A percentile compares a stretch with the other conserved stretches of the same genome.
These are phyloP conservation scores for Climacteris rufus DNA, from an alignment of 2,113 vertebrate species.

Conservation along the genomic window DNA sequence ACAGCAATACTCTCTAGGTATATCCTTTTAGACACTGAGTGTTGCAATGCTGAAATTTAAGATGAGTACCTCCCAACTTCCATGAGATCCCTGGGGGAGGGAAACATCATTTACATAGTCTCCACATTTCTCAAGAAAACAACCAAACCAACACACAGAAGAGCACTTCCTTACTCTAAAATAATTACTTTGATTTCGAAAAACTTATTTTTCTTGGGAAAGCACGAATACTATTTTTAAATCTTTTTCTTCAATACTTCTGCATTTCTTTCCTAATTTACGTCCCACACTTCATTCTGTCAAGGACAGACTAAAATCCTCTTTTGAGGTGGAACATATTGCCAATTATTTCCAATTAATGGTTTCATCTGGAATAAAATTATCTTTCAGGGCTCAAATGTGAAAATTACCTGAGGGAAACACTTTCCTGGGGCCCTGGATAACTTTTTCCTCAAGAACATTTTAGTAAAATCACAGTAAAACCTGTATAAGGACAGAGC, in stretches of 20 bases:
- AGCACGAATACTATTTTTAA: neutral
- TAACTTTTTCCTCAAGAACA: neutral
- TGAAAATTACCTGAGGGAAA: neutral
- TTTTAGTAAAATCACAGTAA: neutral
- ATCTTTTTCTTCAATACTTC: neutral
- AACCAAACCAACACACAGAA: neutral
- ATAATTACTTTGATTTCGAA: neutral
- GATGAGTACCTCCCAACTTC: neutral
- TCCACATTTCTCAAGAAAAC: neutral
- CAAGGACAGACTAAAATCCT: neutral
- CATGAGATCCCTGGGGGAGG: neutral
- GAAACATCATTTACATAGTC: neutral
- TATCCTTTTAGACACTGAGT: fast-evolving
- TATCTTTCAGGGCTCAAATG: neutral
- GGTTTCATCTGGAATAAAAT: neutral
- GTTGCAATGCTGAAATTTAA: neutral
- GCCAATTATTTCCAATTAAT: neutral
- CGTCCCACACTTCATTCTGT: neutral
- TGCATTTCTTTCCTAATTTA: neutral
- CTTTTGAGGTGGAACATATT: neutral
- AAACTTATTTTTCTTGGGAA: neutral
- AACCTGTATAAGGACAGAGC: neutral
- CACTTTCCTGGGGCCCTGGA: neutral
- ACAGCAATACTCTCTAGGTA: neutral
- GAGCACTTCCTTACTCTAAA: neutral